Percentiles rank a stretch among this genome's conserved stretches.
Evolutionary conservation across 2,797 vertebrate genomes (phyloP).

Genomic region (Xyrichtys novacula): DNA sequence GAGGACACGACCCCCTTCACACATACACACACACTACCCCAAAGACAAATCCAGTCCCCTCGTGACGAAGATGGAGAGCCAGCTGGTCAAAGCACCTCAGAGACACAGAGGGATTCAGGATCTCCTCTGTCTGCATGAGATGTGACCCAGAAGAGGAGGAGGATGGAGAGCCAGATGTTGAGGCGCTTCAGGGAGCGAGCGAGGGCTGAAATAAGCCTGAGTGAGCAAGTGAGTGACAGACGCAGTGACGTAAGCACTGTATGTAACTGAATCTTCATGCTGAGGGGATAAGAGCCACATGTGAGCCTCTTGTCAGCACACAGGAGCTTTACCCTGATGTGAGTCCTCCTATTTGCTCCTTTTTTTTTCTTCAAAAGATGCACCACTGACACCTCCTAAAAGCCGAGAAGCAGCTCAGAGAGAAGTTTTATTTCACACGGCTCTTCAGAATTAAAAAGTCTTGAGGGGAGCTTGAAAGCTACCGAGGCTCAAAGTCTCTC

Average conservation of each 20-base stretch:
- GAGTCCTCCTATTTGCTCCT: slow-evolving; percentile 27
- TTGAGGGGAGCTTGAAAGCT: slow-evolving; percentile 62
- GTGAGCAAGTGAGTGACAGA: slow-evolving; percentile 60
- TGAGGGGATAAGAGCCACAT: slow-evolving; percentile 53
- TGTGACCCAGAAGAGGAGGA: slow-evolving; percentile 66
- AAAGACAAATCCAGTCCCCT: slow-evolving; percentile 23
- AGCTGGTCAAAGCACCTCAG: slow-evolving; percentile 60
- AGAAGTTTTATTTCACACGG: slow-evolving; percentile 65
- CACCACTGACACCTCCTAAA: slow-evolving; percentile 54
- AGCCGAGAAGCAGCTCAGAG: slow-evolving; percentile 63
- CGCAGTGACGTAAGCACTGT: slow-evolving; percentile 32
- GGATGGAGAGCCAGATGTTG: slow-evolving; percentile 74
- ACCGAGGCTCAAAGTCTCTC: slow-evolving; percentile 57
- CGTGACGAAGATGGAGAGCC: slow-evolving; percentile 41
- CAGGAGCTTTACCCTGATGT: slow-evolving; percentile 51
- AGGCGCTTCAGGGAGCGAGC: slow-evolving; percentile 55
- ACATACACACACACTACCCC: no score
- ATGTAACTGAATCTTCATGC: slow-evolving; percentile 37
- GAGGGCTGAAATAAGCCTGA: slow-evolving; percentile 33
- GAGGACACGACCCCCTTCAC: slow-evolving; percentile 14
- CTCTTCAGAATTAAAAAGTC: slow-evolving; percentile 56
- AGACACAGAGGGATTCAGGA: slow-evolving; percentile 41
- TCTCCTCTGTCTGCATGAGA: slow-evolving; percentile 55
- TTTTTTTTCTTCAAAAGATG: slow-evolving; percentile 29
- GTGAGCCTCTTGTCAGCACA: slow-evolving; percentile 64